phyloP scores from a whole-genome alignment of 2,113 vertebrate genomes.

The Mormoops blainvillei region DNA sequence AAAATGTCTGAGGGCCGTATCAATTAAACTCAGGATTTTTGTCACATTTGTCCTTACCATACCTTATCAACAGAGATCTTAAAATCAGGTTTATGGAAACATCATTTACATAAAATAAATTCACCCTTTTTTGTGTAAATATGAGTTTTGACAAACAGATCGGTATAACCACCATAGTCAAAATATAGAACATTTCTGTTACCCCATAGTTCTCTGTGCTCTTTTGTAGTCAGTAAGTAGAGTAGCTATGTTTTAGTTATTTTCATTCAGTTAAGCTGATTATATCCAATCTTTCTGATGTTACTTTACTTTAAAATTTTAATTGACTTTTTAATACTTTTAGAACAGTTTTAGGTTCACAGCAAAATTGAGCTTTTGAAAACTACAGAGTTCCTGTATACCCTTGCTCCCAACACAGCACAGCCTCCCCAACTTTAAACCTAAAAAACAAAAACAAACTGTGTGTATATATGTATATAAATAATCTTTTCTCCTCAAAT shows the following conservation, averaged over 20 bases:
- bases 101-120: background rate
- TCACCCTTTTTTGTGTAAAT: background rate
- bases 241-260: background rate
- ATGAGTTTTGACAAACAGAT: background rate
- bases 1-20: background rate
- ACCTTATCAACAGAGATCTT: background rate
- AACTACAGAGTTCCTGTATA: background rate
- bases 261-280: background rate
- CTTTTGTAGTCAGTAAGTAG: background rate
- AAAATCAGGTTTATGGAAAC: background rate
- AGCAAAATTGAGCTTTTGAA: background rate
- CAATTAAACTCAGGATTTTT: background rate
- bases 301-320: background rate
- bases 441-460: too few relatives aligned
- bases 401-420: background rate
- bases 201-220: background rate
- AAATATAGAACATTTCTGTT: background rate
- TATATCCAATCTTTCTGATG: background rate
- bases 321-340: background rate
- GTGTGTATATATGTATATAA: background rate
- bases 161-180: background rate
- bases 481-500: conserved; percentile 15
- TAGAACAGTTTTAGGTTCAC: background rate
- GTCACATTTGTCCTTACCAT: background rate
- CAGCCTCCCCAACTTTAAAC: background rate